phyloP scores from a whole-genome alignment of 2,113 vertebrate genomes.

The Anseranas semipalmata region DNA sequence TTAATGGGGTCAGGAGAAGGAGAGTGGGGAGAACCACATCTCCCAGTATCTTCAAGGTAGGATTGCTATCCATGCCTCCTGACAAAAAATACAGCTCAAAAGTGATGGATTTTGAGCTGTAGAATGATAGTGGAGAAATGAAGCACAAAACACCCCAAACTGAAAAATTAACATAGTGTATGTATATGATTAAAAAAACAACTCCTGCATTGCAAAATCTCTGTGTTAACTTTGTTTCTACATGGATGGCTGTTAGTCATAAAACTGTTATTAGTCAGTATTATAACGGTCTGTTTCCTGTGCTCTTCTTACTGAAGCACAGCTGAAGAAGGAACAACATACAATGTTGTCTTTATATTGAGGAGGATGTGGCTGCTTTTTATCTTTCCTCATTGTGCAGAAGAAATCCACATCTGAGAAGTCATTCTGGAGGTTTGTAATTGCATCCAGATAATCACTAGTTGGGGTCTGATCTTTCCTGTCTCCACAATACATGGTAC shows the following conservation, averaged over 20 bases:
- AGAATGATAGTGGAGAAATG: neutral
- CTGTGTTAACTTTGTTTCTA: neutral
- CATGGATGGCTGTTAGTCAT: neutral
- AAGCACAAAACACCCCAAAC: neutral
- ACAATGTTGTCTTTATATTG: neutral
- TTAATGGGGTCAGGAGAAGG: accelerated
- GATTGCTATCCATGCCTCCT: neutral
- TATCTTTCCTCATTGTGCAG: neutral
- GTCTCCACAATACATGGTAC: neutral
- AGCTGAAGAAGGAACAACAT: neutral
- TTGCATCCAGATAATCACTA: conserved; percentile 20
- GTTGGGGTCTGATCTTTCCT: neutral
- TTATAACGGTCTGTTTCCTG: neutral
- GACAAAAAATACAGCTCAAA: neutral
- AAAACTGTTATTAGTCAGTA: neutral
- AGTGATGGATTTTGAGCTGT: neutral
- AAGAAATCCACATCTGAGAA: conserved; percentile 58
- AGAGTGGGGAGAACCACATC: neutral
- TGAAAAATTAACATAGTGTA: neutral
- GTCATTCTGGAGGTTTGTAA: neutral
- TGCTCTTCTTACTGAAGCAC: neutral
- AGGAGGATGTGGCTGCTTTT: conserved; percentile 41
- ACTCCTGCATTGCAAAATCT: neutral
- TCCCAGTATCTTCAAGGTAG: neutral
- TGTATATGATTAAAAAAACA: neutral